phyloP scores from a whole-genome alignment of 2,888 invertebrate species.

The Leptodirus hochenwartii region DNA sequence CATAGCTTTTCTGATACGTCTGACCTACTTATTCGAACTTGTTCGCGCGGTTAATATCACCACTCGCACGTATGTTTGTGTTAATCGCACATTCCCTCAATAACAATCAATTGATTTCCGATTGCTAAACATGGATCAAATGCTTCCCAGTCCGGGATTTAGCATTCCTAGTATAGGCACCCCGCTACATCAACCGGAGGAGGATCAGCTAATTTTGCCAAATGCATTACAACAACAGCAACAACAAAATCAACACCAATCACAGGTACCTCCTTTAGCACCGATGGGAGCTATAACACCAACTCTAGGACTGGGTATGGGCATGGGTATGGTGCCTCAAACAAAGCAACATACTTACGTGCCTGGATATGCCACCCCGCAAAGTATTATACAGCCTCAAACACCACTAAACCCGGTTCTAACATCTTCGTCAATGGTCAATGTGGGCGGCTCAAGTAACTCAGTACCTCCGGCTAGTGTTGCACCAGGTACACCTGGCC shows the following conservation, averaged over 20 bases:
- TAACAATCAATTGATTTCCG: no score
- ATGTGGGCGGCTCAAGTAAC: slow-evolving; percentile 38
- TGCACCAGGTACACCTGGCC: slow-evolving; percentile 57
- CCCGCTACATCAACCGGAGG: slow-evolving; percentile 76
- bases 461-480: slow-evolving; percentile 43
- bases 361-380: slow-evolving; percentile 59
- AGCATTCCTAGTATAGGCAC: slow-evolving; percentile 80
- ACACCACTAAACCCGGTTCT: slow-evolving; percentile 40
- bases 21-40: no score
- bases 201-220: slow-evolving; percentile 77
- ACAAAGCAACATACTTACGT: slow-evolving; percentile 61
- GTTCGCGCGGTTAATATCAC: no score
- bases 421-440: slow-evolving; percentile 49
- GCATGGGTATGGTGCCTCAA: slow-evolving; percentile 47
- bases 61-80: no score
- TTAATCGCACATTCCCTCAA: no score
- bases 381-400: slow-evolving; percentile 77
- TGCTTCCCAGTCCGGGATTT: slow-evolving; percentile 76
- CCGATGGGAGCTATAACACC: slow-evolving; percentile 35
- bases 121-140: slow-evolving; percentile 93
- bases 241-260: slow-evolving; percentile 32
- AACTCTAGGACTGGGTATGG: slow-evolving; percentile 41
- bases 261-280: slow-evolving; percentile 37
- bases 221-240: slow-evolving; percentile 55
- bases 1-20: no score